These are phyloP conservation scores for Eugnorisma glareosa DNA, from an alignment of 2,888 invertebrate genomes.

Conservation along the genomic window DNA sequence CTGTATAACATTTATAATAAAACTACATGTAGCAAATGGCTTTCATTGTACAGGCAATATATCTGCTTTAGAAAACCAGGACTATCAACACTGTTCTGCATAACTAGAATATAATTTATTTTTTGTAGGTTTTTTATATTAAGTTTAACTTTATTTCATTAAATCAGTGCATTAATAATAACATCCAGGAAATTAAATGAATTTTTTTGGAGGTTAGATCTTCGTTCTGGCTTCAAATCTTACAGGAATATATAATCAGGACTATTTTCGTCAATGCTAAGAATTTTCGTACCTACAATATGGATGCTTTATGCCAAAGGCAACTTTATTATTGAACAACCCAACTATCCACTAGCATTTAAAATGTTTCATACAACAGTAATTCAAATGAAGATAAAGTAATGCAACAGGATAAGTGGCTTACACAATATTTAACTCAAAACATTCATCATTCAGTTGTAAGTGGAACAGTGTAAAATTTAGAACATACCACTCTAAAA, in stretches of 20 bases:
- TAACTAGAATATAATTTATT: neutral
- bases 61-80: neutral
- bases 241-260: neutral
- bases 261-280: neutral
- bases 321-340: neutral
- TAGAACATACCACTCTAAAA: neutral
- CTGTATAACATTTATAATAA: neutral
- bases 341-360: neutral
- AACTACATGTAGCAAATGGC: neutral
- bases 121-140: too few species aligned
- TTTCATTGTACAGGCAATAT: neutral
- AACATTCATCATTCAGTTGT: neutral
- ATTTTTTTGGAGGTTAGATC: neutral
- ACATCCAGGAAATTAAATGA: neutral
- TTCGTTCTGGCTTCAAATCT: neutral
- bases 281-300: neutral
- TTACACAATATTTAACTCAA: slow-evolving; percentile 2
- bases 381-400: neutral
- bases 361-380: neutral
- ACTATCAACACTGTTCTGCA: neutral
- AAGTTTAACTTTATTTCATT: neutral
- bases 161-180: neutral
- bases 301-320: neutral
- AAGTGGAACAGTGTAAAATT: slow-evolving; percentile 4
- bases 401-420: neutral